Percentiles rank a stretch among this genome's conserved stretches.
phyloP scores from a whole-genome alignment of 2,797 vertebrate genomes.

The Salmo trutta region DNA sequence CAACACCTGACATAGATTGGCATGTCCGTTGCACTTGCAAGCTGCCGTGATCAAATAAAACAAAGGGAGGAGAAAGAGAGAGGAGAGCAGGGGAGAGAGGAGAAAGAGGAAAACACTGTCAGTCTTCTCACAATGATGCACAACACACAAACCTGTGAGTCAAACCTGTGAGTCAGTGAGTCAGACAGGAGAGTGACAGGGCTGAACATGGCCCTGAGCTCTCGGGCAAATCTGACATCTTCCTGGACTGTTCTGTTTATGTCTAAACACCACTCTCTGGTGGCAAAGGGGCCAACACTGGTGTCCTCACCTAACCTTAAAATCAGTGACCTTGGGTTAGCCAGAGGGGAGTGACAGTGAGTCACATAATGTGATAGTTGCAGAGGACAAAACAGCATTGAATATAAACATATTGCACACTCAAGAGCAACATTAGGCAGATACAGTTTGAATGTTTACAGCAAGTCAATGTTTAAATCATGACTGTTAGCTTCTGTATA shows the following conservation, averaged over 20 bases:
- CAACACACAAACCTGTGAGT: neutral
- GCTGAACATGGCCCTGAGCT: neutral
- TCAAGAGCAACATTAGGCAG: neutral
- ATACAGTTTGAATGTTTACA: neutral
- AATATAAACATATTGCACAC: neutral
- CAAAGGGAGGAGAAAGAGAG: slow-evolving; percentile 24
- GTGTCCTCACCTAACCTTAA: neutral
- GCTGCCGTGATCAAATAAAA: slow-evolving; percentile 66
- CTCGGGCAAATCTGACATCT: neutral
- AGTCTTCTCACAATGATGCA: neutral
- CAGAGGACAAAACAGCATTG: neutral
- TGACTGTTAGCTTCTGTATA: neutral
- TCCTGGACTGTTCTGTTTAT: neutral
- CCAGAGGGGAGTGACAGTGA: neutral
- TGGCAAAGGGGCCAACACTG: neutral
- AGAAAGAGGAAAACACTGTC: neutral
- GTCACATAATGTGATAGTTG: neutral
- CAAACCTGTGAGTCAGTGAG: neutral
- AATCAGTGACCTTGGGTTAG: neutral
- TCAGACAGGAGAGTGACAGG: neutral
- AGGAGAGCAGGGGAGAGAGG: slow-evolving; percentile 1
- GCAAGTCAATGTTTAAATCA: neutral
- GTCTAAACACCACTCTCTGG: neutral
- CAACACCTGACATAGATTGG: slow-evolving; percentile 92
- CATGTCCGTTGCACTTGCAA: slow-evolving; percentile 96